Evolutionary conservation across 1,140 invertebrate genomes (phyloP), one percentile per base, ranked within the genome.

Genomic region (Panagrolaimus sp.): DNA sequence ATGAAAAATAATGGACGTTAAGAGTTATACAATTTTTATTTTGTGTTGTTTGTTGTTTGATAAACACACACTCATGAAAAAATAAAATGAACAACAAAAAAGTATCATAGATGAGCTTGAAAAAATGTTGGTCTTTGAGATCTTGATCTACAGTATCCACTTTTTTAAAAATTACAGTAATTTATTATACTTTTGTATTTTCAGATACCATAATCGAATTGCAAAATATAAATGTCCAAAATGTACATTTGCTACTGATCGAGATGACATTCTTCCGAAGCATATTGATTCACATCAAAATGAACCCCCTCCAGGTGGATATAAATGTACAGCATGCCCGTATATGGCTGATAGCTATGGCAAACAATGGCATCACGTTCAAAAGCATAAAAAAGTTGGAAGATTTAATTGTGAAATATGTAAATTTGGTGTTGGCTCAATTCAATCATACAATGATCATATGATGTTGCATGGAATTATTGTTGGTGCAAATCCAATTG

Each of bases 251-350:
- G 21, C 52, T 2, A 58, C 52, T 2, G 52, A 58, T 58, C 52
- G 52, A 21, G 52, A 58, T 24, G 52, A 58, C 28, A 28, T 58
- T 28, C 52, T 58, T 1, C 52, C 52, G 17, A 21, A 28, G 15
- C 52, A 58, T 28, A 58, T 58, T 58, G 52, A 58, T 28, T 58
- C 52, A 21, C 52, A 58, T 58, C 52, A 58, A 28, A 58, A 58
- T 58, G 52, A 58, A 24, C 52, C 52, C 4, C 21, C 52, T 21
- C 52, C 52, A 5, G 52, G 52, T 4, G 52, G 52, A 58, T 58
- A 28, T 21, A 26, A 26, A 21, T 58, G 52, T 58, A 26, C 52
- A n/a, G 52, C 52, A 28, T 58, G 52, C 17, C 52, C 52, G 8
- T 58, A 58, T 17, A 14, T 21, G 52, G 28, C 52, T 0, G 52